A percentile compares a stretch with the other conserved stretches of the same genome.
Conservation (phyloP, 2,797 vertebrate genomes). For the Danio aesculapii region DNA sequence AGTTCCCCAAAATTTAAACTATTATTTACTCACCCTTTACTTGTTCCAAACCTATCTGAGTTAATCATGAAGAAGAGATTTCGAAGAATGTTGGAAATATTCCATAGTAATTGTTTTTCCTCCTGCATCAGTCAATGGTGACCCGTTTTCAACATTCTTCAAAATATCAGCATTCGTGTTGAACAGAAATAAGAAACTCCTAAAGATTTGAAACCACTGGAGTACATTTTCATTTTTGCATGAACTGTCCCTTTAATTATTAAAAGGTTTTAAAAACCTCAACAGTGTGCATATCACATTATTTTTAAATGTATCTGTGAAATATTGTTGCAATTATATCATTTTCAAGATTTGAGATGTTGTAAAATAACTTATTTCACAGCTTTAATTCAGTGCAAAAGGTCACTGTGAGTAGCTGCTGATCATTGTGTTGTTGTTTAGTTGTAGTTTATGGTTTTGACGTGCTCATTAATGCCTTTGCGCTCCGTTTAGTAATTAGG, state of each 20-base stretch:
- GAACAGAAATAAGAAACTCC: too few species aligned
- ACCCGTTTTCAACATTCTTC: too few species aligned
- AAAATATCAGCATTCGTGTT: too few species aligned
- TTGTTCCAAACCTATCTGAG: too few species aligned
- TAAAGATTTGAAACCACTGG: too few species aligned
- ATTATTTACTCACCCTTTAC: too few species aligned
- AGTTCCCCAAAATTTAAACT: too few species aligned
- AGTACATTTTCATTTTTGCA: too few species aligned
- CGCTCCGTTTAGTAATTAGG: slow-evolving; percentile 16
- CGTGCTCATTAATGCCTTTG: slow-evolving; percentile 1
- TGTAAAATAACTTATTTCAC: background rate
- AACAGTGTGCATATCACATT: background rate
- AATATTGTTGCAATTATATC: background rate
- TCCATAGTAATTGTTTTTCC: too few species aligned
- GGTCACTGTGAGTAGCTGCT: background rate
- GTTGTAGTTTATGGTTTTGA: background rate
- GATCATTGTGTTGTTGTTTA: background rate
- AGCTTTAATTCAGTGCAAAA: background rate
- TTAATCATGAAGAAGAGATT: too few species aligned
- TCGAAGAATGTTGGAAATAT: too few species aligned
- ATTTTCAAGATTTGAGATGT: background rate
- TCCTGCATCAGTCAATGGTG: too few species aligned
- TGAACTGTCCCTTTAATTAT: background rate
- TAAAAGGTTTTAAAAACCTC: background rate
- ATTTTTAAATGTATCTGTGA: background rate